Percentiles rank a stretch among this genome's conserved stretches.
These are phyloP conservation scores for Apamea anceps DNA, from an alignment of 2,888 invertebrate genomes.

Conservation along the genomic window DNA sequence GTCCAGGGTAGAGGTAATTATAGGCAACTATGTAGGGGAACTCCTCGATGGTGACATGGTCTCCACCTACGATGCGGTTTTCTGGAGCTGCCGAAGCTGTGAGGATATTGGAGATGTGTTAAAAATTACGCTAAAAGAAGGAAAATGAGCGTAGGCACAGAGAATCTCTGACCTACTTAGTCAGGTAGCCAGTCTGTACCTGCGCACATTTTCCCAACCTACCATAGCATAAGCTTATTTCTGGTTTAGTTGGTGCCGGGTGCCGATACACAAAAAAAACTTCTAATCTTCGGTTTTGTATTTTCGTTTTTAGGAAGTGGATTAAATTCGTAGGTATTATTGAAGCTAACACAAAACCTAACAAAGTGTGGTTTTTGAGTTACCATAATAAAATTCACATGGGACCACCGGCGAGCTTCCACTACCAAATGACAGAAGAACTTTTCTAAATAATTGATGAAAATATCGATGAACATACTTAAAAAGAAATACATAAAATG, in stretches of 20 bases:
- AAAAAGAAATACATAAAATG: not conserved
- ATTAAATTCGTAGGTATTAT: not conserved
- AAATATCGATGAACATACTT: not conserved
- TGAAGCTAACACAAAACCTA: not conserved
- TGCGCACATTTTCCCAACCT: not conserved
- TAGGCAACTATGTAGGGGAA: constrained; percentile 75
- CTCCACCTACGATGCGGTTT: constrained; percentile 76
- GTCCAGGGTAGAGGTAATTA: constrained; percentile 74
- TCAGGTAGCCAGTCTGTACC: not conserved
- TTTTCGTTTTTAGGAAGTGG: not conserved
- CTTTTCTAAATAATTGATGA: not conserved
- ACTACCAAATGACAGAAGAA: not conserved
- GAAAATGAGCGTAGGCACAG: not conserved
- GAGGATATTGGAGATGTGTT: not conserved
- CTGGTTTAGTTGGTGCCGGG: no score
- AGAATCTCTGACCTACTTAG: not conserved
- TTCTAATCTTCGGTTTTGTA: not conserved
- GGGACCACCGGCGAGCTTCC: not conserved
- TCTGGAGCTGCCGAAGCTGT: constrained; percentile 75
- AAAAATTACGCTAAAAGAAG: not conserved
- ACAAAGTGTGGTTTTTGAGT: not conserved
- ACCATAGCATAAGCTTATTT: no score
- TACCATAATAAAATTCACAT: not conserved
- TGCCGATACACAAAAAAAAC: no score
- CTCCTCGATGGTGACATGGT: constrained; percentile 73